Base-by-base conservation (phyloP, 2,113 vertebrate species). In the Odocoileus hemionus region DNA sequence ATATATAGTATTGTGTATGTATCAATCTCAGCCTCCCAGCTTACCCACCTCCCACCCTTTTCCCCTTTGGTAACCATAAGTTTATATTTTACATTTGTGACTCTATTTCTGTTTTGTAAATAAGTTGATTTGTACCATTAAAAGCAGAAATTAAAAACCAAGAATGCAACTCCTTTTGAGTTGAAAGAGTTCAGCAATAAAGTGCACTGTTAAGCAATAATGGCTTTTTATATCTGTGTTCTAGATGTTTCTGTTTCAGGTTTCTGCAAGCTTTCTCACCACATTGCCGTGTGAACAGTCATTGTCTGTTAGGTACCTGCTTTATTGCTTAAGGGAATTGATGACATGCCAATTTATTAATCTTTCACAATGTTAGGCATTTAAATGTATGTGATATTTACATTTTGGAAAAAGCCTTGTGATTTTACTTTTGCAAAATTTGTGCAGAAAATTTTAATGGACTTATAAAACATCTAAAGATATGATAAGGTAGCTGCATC, bases 251-350 rank as follows among this genome's bases (percentile, higher is more conserved):
- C 47, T 86, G 23, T 39, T 94, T 96, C 96, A 98, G 89, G 96
- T 92, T 93, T 92, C 89, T 97, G 74, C 92, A 86, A 11, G 96
- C 64, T 97, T 86, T 84, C 83, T 64, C 17, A 64, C 47, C 33
- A 57, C 23, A 52, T n/a, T 95, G 45, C 52, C 25, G 3, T 95
- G 91, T 95, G 92, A 96, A 94, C 45, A 23, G 50, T 93, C 52
- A 70, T 88, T 96, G 85, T 95, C 94, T 96, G 45, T 55, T 92
- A 89, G 83, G 61, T 86, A 80, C 70, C 60, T 86, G 39, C n/a
- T 54, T 89, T 91, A 58, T 96, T 60, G 92, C 97, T 96, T 79
- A 95, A 97, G 91, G 91, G 95, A 96, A 85, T 91, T 97, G 97
- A 90, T 89, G 26, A 96, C 52, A 60, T 88, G 96, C 95, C 96